phyloP scores from a whole-genome alignment of 1,140 invertebrate species.

The Hesperophylax magnus region DNA sequence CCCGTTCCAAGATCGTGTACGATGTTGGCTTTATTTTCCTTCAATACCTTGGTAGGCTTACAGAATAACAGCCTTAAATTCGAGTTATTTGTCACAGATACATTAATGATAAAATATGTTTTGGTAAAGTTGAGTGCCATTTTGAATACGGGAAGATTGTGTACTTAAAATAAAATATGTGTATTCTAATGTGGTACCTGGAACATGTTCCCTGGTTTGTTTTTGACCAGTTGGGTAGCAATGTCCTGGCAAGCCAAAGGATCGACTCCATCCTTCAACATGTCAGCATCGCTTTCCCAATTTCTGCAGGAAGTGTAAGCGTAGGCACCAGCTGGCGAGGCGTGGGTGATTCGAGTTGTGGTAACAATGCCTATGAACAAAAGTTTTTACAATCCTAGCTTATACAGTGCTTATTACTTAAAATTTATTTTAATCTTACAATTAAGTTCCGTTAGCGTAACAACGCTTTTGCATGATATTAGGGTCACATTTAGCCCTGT shows the following conservation, averaged over 20 bases:
- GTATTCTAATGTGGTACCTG: slow-evolving; percentile 65
- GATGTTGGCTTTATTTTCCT: too few relatives aligned
- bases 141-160: too few relatives aligned
- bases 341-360: slow-evolving; percentile 85
- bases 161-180: slow-evolving; percentile 65
- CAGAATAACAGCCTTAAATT: too few relatives aligned
- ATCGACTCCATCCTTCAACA: slow-evolving; percentile 67
- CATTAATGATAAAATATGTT: too few relatives aligned
- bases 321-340: slow-evolving; percentile 82
- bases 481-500: too few relatives aligned
- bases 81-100: too few relatives aligned
- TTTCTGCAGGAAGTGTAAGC: slow-evolving; percentile 81
- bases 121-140: too few relatives aligned
- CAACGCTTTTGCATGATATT: too few relatives aligned
- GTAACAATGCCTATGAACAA: slow-evolving; percentile 80
- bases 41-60: too few relatives aligned
- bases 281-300: slow-evolving; percentile 82
- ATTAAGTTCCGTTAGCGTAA: too few relatives aligned
- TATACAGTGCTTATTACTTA: neutral
- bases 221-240: slow-evolving; percentile 80
- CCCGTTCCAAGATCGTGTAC: too few relatives aligned
- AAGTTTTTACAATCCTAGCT: neutral
- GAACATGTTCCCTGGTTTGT: slow-evolving; percentile 74
- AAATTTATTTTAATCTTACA: too few relatives aligned
- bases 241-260: slow-evolving; percentile 77